A percentile compares a stretch with the other conserved stretches of the same genome.
These are phyloP conservation scores for Percina caprodes DNA, from an alignment of 2,113 vertebrate genomes.

Conservation along the genomic window DNA sequence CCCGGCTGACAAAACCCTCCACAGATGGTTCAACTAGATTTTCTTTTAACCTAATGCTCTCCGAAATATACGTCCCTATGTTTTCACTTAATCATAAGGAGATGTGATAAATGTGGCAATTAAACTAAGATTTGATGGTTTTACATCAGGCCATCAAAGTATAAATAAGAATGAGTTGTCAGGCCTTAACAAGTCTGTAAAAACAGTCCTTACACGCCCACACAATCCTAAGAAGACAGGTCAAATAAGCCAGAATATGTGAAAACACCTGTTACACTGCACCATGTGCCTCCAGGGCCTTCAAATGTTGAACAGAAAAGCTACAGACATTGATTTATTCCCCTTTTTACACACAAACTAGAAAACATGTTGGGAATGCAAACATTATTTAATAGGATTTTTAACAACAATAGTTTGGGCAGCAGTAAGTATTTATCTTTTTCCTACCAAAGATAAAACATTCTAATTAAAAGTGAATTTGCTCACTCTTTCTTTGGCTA, in stretches of 20 bases:
- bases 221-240: not conserved
- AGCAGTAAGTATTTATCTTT: not conserved
- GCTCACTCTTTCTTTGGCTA: not conserved
- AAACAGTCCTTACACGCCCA: not conserved
- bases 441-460: not conserved
- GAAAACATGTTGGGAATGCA: not conserved
- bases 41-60: not conserved
- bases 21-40: not conserved
- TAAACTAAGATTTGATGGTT: not conserved
- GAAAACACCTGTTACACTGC: not conserved
- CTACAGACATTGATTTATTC: not conserved
- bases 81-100: not conserved
- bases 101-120: not conserved
- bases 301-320: not conserved
- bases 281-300: not conserved
- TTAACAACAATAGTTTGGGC: not conserved
- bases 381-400: conserved; percentile 19
- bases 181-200: not conserved
- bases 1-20: not conserved
- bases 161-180: not conserved
- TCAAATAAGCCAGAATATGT: not conserved
- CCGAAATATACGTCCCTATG: not conserved
- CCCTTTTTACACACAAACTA: not conserved
- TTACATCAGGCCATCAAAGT: not conserved
- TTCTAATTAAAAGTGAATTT: not conserved